Base-by-base conservation (phyloP, 2,888 invertebrate species). In the Sicus ferrugineus region DNA sequence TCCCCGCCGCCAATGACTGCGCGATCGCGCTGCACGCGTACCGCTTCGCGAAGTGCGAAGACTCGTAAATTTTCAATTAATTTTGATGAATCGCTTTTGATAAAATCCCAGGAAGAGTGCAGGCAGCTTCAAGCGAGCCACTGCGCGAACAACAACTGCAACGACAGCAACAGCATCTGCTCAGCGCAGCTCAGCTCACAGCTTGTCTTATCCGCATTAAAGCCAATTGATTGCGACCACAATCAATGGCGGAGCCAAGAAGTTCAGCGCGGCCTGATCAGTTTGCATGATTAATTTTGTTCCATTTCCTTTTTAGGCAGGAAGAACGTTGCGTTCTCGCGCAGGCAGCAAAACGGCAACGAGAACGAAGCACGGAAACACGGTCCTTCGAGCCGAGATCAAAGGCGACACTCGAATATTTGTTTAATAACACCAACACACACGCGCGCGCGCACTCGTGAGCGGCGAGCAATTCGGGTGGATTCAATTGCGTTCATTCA, bases 51-150 rank as follows among this genome's bases (percentile, higher is more conserved):
- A 75, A 76, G 76, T 76, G 76, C 76, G 76, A 76, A 75, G 75
- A 75, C 76, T 76, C 76, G 76, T 76, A 76, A 76, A 76, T 75
- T 76, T 76, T 76, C 76, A 76, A 76, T 76, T 76, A 76, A 76
- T 75, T 76, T 76, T 76, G 76, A 76, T 76, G 76, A 75, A 76
- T 76, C 75, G 73, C 71, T 71, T 64, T 58, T 68, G 75, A 75
- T 75, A 75, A 75, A 72, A 75, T 75, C 75, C 69, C 63, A 69
- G 72, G 65, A 72, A 72, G 70, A 73, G 73, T 72, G 56, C 54
- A 42, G 42, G 46, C 66, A 28, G 52, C 52, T n/a, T n/a, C 34
- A 54, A 46, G 26, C 56, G 26, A 14, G 7, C 66, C 42, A 56
- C 38, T 58, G n/a, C 23, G 23, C 6, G 14, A 42, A 21, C 46